Conservation (phyloP, 1,140 invertebrate genomes). For the Psilanteris sp. region DNA sequence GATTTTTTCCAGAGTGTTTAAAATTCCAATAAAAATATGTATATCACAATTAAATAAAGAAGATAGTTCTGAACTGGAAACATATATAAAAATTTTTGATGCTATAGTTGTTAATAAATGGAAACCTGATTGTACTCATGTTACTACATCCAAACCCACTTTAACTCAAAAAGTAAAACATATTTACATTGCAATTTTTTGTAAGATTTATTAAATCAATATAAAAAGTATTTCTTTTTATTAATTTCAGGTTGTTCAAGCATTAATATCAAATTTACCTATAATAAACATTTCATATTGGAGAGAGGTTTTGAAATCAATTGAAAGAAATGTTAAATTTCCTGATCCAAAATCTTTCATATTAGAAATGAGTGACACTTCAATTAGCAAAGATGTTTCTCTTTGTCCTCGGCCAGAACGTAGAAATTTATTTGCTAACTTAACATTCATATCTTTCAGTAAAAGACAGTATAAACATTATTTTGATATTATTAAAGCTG, state of each 20-base stretch:
- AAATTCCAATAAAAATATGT: conserved; percentile 38
- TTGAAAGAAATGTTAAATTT: conserved; percentile 30
- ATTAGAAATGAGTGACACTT: conserved; percentile 28
- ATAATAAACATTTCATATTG: conserved; percentile 38
- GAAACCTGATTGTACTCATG: conserved; percentile 31
- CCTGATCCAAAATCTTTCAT: conserved; percentile 9
- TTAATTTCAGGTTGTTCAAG: conserved; percentile 44
- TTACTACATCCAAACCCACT: conserved; percentile 34
- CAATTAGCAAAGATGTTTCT: conserved; percentile 20
- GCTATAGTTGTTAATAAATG: conserved; percentile 28
- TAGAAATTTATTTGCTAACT: conserved; percentile 22
- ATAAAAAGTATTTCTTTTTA: no score
- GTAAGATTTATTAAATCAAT: no score
- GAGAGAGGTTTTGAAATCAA: conserved; percentile 16
- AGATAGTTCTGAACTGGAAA: conserved; percentile 13
- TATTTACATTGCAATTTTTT: no score
- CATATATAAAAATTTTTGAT: conserved; percentile 32
- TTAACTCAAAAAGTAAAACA: conserved; percentile 35
- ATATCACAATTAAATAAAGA: conserved; percentile 29
- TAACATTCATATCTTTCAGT: conserved; percentile 43
- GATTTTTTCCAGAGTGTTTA: conserved; percentile 37
- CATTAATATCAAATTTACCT: conserved; percentile 28
- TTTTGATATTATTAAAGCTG: conserved; percentile 22
- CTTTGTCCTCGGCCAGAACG: conserved; percentile 21
- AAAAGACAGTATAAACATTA: conserved; percentile 31